phyloP scores from a whole-genome alignment of 2,797 vertebrate species.

The Sebastes matsubarae region DNA sequence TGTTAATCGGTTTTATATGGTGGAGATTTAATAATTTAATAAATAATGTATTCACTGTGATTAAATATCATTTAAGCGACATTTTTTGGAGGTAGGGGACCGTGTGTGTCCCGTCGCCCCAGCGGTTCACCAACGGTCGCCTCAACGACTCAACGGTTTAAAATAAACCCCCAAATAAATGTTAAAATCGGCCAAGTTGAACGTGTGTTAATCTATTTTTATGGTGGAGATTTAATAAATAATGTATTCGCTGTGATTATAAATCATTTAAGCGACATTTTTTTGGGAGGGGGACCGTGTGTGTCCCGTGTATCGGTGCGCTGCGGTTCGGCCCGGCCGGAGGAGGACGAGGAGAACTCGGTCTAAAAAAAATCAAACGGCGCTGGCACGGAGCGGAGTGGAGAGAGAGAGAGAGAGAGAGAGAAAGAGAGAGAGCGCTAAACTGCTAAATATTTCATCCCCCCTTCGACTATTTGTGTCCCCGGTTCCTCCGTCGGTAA shows the following conservation, averaged over 20 bases:
- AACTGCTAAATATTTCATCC: slow-evolving; percentile 68
- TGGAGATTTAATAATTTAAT: background rate
- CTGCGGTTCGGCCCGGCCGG: slow-evolving; percentile 41
- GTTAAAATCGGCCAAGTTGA: background rate
- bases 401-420: too few relatives aligned
- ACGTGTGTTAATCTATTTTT: too few relatives aligned
- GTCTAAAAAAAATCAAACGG: slow-evolving; percentile 50
- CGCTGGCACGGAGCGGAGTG: slow-evolving; percentile 43
- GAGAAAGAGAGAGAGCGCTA: background rate
- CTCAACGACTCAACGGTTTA: too few relatives aligned
- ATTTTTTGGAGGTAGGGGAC: slow-evolving; percentile 54
- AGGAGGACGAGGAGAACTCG: slow-evolving; percentile 64
- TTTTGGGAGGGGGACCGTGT: slow-evolving; percentile 30
- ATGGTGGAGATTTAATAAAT: slow-evolving; percentile 19
- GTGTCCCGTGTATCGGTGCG: slow-evolving; percentile 57
- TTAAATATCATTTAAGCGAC: slow-evolving; percentile 42
- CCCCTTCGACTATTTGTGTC: slow-evolving; percentile 51
- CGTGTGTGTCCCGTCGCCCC: too few relatives aligned
- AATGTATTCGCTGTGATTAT: slow-evolving; percentile 39
- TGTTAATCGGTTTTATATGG: too few relatives aligned
- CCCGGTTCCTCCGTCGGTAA: slow-evolving; percentile 19
- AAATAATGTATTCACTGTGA: slow-evolving; percentile 48
- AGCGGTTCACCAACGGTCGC: too few relatives aligned
- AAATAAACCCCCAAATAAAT: background rate
- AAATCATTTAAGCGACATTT: slow-evolving; percentile 56